Percentiles rank a stretch among this genome's conserved stretches.
These are phyloP conservation scores for Lytechinus variegatus DNA, from an alignment of 35 echinoderm and acorn worm species.

Conservation along the genomic window DNA sequence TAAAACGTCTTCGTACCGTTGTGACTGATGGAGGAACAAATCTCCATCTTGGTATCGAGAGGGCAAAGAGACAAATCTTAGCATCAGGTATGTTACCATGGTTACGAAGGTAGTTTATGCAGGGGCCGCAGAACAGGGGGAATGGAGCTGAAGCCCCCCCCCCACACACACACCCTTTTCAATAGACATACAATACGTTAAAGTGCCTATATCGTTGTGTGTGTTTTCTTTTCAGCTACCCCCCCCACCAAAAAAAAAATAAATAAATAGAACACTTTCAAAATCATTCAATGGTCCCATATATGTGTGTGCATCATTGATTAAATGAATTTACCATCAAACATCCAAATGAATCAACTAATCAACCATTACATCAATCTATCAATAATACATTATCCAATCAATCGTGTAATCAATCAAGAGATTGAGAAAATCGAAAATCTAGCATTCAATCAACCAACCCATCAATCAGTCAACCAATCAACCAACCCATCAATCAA, in stretches of 20 bases:
- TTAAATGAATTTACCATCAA: too few relatives aligned
- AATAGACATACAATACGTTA: too few relatives aligned
- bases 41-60: slow-evolving; percentile 61
- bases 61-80: slow-evolving; percentile 81
- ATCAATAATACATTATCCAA: not conserved
- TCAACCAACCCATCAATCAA: not conserved
- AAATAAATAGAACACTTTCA: too few relatives aligned
- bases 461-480: not conserved
- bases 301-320: too few relatives aligned
- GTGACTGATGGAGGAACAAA: slow-evolving; percentile 77
- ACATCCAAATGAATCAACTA: not conserved
- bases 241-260: too few relatives aligned
- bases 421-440: not conserved
- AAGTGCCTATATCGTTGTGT: too few relatives aligned
- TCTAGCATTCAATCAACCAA: not conserved
- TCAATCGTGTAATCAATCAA: not conserved
- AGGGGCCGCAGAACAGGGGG: too few relatives aligned
- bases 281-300: too few relatives aligned
- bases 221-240: too few relatives aligned
- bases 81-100: slow-evolving; percentile 57
- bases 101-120: not conserved
- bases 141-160: too few relatives aligned
- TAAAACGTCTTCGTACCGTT: slow-evolving; percentile 62
- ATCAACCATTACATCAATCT: not conserved
- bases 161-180: too few relatives aligned